phyloP scores from a whole-genome alignment of 2,797 vertebrate species.

The Schizopygopsis malacanthus region DNA sequence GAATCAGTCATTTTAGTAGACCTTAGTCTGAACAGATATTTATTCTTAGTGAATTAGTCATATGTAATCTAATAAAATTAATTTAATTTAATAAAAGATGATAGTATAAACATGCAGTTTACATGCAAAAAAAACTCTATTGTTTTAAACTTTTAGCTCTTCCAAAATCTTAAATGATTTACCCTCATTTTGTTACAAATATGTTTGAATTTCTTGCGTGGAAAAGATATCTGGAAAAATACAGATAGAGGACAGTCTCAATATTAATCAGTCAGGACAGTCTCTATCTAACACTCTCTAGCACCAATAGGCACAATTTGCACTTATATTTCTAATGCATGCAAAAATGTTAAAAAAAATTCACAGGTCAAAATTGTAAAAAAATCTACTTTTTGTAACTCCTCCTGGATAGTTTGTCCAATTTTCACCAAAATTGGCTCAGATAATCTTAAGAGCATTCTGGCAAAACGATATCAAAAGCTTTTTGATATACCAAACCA shows the following conservation, averaged over 20 bases:
- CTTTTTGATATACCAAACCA: too few relatives aligned
- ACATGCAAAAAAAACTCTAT: neutral
- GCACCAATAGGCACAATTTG: neutral
- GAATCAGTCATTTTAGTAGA: neutral
- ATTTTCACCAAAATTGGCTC: too few relatives aligned
- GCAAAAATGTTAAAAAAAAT: too few relatives aligned
- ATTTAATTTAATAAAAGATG: neutral
- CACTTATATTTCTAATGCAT: neutral
- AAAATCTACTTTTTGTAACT: too few relatives aligned
- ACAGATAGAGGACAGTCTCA: neutral
- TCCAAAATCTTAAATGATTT: neutral
- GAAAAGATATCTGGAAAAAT: neutral
- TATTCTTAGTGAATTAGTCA: too few relatives aligned
- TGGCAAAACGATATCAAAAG: too few relatives aligned
- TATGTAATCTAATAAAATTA: neutral
- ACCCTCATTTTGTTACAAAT: neutral
- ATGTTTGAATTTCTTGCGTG: neutral
- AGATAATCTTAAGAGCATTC: too few relatives aligned
- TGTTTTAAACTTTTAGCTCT: neutral
- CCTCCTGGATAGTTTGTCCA: neutral
- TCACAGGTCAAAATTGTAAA: too few relatives aligned
- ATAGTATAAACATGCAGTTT: neutral
- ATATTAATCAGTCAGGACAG: neutral
- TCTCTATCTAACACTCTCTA: neutral
- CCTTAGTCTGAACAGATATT: neutral